A percentile compares a stretch with the other conserved stretches of the same genome.
These are phyloP conservation scores for Ramphastos sulfuratus DNA, from an alignment of 2,113 vertebrate genomes.

Conservation along the genomic window DNA sequence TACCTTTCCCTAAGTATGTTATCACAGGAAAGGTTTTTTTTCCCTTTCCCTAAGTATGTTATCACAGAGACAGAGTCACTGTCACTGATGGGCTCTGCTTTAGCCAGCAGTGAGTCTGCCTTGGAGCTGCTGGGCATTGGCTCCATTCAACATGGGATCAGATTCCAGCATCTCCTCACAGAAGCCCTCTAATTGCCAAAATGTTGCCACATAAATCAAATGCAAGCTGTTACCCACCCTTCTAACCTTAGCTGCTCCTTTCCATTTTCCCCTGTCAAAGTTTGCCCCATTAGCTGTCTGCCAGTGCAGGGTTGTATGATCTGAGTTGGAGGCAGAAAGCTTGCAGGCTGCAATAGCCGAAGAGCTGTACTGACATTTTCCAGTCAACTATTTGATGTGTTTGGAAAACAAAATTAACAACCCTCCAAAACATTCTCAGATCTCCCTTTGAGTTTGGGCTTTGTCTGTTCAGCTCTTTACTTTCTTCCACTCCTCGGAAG, in stretches of 20 bases:
- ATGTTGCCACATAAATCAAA: not conserved
- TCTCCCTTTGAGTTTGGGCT: not conserved
- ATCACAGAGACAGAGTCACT: accelerated
- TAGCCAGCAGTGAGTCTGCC: accelerated
- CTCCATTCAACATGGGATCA: accelerated
- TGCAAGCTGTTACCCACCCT: not conserved
- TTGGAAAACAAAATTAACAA: not conserved
- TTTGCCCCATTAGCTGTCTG: not conserved
- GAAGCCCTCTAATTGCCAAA: not conserved
- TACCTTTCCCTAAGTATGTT: not conserved
- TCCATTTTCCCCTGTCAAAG: not conserved
- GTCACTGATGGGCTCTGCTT: accelerated
- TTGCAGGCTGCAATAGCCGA: not conserved
- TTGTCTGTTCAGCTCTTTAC: not conserved
- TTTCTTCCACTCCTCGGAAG: not conserved
- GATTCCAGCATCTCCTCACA: not conserved
- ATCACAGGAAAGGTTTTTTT: not conserved
- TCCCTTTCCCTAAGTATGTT: not conserved
- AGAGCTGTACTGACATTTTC: not conserved
- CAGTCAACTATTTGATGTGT: not conserved
- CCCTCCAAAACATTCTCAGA: not conserved
- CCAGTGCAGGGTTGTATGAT: not conserved
- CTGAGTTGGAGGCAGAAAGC: not conserved
- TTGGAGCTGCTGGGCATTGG: accelerated
- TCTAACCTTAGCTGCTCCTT: not conserved